A percentile compares a stretch with the other conserved stretches of the same genome.
Conservation (phyloP, 1,140 invertebrate genomes). For the Drosophila oshimai region DNA sequence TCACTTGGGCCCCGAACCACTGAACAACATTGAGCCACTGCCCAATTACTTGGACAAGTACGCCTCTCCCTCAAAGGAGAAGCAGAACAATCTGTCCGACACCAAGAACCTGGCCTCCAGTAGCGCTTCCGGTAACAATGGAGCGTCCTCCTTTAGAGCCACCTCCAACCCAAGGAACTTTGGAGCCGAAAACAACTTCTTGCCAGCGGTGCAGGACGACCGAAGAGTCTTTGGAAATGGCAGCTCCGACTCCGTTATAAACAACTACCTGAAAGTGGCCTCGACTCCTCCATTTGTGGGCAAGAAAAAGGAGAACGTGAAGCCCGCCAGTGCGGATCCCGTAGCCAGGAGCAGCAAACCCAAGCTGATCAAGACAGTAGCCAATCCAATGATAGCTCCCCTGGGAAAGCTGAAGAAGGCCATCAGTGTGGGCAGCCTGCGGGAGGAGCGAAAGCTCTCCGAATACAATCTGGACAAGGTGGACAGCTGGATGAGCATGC, state of each 20-base stretch:
- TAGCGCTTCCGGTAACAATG: background rate
- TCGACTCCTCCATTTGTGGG: slow-evolving; percentile 50
- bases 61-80: slow-evolving; percentile 41
- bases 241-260: slow-evolving; percentile 68
- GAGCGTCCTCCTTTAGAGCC: background rate
- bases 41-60: slow-evolving; percentile 70
- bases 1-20: slow-evolving; percentile 13
- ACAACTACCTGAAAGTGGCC: slow-evolving; percentile 71
- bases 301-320: slow-evolving; percentile 78
- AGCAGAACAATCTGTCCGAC: slow-evolving; percentile 77
- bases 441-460: slow-evolving; percentile 73
- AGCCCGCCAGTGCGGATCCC: slow-evolving; percentile 47
- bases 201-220: slow-evolving; percentile 51
- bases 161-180: slow-evolving; percentile 45
- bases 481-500: slow-evolving; percentile 81
- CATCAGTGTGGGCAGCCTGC: slow-evolving; percentile 57
- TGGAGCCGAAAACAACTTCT: slow-evolving; percentile 57
- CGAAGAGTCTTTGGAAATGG: slow-evolving; percentile 1
- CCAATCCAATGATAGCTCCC: background rate
- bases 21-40: slow-evolving; percentile 60
- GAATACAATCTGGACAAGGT: slow-evolving; percentile 82
- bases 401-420: slow-evolving; percentile 63
- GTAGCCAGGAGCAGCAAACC: slow-evolving; percentile 4
- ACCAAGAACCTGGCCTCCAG: slow-evolving; percentile 41
- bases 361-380: slow-evolving; percentile 8